Percentiles rank a stretch among this genome's conserved stretches.
phyloP scores from a whole-genome alignment of 2,113 vertebrate genomes.

The Eublepharis macularius region DNA sequence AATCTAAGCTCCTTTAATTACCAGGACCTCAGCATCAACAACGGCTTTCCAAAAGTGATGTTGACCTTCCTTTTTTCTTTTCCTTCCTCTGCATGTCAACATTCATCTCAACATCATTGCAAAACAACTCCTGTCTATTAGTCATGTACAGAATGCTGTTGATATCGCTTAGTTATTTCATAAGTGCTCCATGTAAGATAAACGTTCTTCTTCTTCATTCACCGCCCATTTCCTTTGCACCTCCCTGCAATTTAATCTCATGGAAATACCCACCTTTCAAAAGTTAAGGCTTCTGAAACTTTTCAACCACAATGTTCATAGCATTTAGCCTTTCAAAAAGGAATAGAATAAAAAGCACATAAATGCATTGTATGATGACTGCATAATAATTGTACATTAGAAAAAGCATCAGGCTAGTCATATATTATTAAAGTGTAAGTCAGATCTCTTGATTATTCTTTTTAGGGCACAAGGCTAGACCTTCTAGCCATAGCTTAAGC shows the following conservation, averaged over 20 bases:
- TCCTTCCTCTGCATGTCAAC: constrained; percentile 44
- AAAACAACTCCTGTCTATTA: constrained; percentile 52
- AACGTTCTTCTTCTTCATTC: constrained; percentile 28
- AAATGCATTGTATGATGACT: neutral
- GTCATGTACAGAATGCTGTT: constrained; percentile 54
- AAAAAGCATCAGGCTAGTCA: neutral
- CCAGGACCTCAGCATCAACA: constrained; percentile 16
- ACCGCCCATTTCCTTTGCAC: constrained; percentile 24
- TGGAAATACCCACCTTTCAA: neutral
- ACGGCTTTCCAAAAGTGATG: constrained; percentile 34
- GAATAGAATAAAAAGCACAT: neutral
- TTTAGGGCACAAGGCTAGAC: neutral
- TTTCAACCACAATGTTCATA: constrained; percentile 15
- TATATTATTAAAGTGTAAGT: constrained; percentile 28
- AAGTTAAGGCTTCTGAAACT: constrained; percentile 21
- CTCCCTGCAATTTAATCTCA: constrained; percentile 13
- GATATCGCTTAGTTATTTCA: constrained; percentile 54
- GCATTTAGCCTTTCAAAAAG: neutral
- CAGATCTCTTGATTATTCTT: neutral
- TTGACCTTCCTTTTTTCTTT: constrained; percentile 20
- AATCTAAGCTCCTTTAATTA: neutral
- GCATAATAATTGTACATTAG: neutral
- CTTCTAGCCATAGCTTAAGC: neutral
- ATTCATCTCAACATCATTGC: constrained; percentile 45
- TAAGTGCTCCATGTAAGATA: constrained; percentile 31